These are phyloP conservation scores for Aplysia californica DNA, from an alignment of 1,140 invertebrate species.

Conservation along the genomic window DNA sequence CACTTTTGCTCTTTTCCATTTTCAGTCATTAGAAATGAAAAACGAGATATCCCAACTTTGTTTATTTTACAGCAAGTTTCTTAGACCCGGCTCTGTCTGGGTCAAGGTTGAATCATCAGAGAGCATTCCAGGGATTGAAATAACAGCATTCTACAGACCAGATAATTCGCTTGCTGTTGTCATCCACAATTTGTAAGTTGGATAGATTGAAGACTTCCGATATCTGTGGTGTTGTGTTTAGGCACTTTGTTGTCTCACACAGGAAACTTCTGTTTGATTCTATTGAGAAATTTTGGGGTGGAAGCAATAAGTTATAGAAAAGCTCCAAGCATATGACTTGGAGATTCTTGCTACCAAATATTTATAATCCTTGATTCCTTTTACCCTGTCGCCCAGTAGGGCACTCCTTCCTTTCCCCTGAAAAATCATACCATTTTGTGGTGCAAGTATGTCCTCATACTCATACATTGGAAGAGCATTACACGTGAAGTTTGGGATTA, in stretches of 20 bases:
- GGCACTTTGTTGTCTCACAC: no score
- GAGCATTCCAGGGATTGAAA: neutral
- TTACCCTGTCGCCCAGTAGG: neutral
- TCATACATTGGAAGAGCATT: neutral
- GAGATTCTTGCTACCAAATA: neutral
- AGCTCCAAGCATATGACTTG: neutral
- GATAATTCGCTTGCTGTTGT: slow-evolving; percentile 12
- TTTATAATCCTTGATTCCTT: neutral
- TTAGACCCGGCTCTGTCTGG: slow-evolving; percentile 15
- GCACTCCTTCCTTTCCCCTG: neutral
- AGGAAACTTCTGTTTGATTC: no score
- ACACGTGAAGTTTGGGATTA: neutral
- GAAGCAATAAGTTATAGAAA: neutral
- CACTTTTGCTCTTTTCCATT: neutral
- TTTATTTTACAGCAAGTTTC: slow-evolving; percentile 11
- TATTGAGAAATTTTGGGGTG: neutral
- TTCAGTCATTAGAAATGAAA: neutral
- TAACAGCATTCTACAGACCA: slow-evolving; percentile 16
- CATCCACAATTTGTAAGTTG: slow-evolving; percentile 24
- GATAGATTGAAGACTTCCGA: neutral
- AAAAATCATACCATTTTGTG: neutral
- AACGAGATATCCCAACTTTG: neutral
- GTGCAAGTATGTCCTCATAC: no score
- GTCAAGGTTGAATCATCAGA: neutral
- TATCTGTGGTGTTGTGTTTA: no score